These are phyloP conservation scores for Agapornis canus DNA, from an alignment of 2,797 vertebrate genomes.

Conservation along the genomic window DNA sequence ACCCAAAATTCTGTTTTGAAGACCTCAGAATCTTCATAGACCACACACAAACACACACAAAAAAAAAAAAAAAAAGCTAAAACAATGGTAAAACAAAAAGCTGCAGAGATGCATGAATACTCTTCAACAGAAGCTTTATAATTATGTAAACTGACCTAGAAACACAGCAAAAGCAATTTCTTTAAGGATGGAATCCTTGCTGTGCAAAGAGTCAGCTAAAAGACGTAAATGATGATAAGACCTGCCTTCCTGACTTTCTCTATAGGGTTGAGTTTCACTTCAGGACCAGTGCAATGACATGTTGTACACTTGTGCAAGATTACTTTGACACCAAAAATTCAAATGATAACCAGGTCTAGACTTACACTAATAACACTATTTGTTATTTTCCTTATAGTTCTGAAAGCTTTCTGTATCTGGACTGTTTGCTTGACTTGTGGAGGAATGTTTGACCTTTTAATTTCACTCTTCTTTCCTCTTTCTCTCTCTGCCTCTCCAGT, in stretches of 20 bases:
- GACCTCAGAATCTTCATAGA: neutral
- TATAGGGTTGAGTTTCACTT: neutral
- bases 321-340: neutral
- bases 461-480: neutral
- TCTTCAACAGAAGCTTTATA: neutral
- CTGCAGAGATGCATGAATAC: neutral
- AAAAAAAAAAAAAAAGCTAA: neutral
- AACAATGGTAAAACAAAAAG: neutral
- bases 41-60: neutral
- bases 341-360: neutral
- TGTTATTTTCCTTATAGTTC: neutral
- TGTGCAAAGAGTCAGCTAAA: neutral
- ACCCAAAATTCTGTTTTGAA: neutral
- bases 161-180: neutral
- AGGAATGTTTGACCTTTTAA: neutral
- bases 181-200: neutral
- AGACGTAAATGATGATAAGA: neutral
- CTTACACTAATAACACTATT: neutral
- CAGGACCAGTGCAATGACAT: neutral
- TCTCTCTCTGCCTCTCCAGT: neutral
- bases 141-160: constrained; percentile 34
- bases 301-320: neutral
- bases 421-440: neutral
- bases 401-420: neutral
- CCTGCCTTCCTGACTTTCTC: neutral